Percentiles rank a stretch among this genome's conserved stretches.
Conservation (phyloP, 1,140 invertebrate species). For the Aethina tumida region DNA sequence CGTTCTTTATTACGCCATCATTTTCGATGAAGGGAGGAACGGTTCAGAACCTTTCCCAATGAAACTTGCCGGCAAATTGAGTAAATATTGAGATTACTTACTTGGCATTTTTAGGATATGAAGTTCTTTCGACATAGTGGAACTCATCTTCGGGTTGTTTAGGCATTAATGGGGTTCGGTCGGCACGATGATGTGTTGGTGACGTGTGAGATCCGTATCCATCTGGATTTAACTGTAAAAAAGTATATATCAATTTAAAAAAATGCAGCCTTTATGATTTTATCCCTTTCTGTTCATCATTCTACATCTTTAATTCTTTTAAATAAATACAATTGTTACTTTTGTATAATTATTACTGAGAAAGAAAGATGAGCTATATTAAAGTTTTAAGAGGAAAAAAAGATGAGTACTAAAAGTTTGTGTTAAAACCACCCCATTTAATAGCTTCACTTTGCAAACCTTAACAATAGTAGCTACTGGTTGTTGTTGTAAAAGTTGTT, state of each 20-base stretch:
- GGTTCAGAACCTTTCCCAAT: too few relatives aligned
- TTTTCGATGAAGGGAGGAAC: too few relatives aligned
- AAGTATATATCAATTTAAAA: constrained; percentile 6
- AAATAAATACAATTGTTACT: too few relatives aligned
- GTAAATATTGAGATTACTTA: constrained; percentile 44
- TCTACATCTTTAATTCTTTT: too few relatives aligned
- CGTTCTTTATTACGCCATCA: too few relatives aligned
- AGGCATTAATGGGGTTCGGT: constrained; percentile 46
- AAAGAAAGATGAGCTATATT: too few relatives aligned
- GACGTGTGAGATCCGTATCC: constrained; percentile 77
- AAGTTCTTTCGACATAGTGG: constrained; percentile 40
- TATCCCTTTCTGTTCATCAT: too few relatives aligned
- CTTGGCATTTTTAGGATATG: constrained; percentile 79
- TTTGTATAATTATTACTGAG: too few relatives aligned
- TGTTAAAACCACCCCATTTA: too few relatives aligned
- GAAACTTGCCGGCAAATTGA: too few relatives aligned
- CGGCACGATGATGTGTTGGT: constrained; percentile 51
- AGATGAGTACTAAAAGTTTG: not conserved
- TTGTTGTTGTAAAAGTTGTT: constrained; percentile 47
- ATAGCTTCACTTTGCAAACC: constrained; percentile 41
- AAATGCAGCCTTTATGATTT: too few relatives aligned
- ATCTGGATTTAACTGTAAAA: constrained; percentile 58
- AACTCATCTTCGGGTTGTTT: constrained; percentile 45
- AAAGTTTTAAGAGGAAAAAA: not conserved
- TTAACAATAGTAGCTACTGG: constrained; percentile 78